Conservation (phyloP, 1,140 invertebrate species). For the Watersipora subatra region DNA sequence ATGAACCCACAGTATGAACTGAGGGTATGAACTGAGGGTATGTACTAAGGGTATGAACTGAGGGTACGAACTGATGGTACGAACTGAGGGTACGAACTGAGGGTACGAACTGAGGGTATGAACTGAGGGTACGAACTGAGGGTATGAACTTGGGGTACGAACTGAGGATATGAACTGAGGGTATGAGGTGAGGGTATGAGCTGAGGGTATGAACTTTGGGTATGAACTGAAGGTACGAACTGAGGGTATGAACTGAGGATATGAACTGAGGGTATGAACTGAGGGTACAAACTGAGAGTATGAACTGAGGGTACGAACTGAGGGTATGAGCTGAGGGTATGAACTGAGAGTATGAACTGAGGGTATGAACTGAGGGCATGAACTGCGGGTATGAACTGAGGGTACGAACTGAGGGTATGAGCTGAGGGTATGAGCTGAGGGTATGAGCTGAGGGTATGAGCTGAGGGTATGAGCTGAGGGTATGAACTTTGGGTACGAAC, state of each 20-base stretch:
- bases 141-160: not conserved
- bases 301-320: not conserved
- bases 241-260: not conserved
- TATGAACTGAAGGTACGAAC: not conserved
- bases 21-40: not conserved
- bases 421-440: no score
- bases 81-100: not conserved
- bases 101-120: not conserved
- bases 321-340: not conserved
- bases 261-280: not conserved
- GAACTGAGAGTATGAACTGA: no score
- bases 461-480: no score
- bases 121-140: not conserved
- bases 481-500: no score
- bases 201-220: not conserved
- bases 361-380: no score
- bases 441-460: no score
- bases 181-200: not conserved
- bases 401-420: no score
- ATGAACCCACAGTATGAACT: no score
- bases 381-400: no score
- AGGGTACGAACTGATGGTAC: not conserved
- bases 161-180: not conserved
- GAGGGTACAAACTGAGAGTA: not conserved
- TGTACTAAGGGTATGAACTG: not conserved